A percentile compares a stretch with the other conserved stretches of the same genome.
phyloP scores from a whole-genome alignment of 2,888 invertebrate species.

The Platerodrilus igneus region DNA sequence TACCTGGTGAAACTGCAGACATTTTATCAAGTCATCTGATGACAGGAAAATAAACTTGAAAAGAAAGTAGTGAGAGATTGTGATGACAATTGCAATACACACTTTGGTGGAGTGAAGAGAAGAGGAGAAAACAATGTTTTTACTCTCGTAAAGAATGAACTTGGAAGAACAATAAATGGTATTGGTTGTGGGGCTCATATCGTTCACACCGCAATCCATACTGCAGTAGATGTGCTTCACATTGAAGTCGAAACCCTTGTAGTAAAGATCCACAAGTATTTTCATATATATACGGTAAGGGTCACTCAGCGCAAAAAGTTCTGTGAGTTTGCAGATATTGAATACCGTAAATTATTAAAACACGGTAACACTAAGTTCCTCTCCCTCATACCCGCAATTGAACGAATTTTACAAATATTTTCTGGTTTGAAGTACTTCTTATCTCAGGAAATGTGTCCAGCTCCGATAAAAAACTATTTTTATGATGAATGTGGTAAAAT shows the following conservation, averaged over 20 bases:
- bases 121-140: constrained; percentile 14
- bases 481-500: not conserved
- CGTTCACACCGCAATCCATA: constrained; percentile 9
- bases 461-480: not conserved
- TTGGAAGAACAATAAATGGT: constrained; percentile 7
- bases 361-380: constrained; percentile 5
- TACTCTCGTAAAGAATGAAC: constrained; percentile 2
- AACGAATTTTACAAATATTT: constrained; percentile 2
- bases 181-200: constrained; percentile 12
- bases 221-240: constrained; percentile 8
- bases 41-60: constrained; percentile 1
- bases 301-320: constrained; percentile 3
- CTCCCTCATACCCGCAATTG: not conserved
- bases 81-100: constrained; percentile 11
- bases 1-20: too few relatives aligned
- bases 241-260: constrained; percentile 7
- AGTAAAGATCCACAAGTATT: constrained; percentile 9
- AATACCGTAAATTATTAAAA: constrained; percentile 1
- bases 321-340: constrained; percentile 2
- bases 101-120: constrained; percentile 13
- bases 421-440: constrained; percentile 1
- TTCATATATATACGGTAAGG: constrained; percentile 8
- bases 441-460: constrained; percentile 1
- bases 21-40: too few relatives aligned
- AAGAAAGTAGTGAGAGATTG: constrained; percentile 7